Percentiles rank a stretch among this genome's conserved stretches.
Evolutionary conservation across 2,888 invertebrate genomes (phyloP).

Genomic region (Andrena dorsata): DNA sequence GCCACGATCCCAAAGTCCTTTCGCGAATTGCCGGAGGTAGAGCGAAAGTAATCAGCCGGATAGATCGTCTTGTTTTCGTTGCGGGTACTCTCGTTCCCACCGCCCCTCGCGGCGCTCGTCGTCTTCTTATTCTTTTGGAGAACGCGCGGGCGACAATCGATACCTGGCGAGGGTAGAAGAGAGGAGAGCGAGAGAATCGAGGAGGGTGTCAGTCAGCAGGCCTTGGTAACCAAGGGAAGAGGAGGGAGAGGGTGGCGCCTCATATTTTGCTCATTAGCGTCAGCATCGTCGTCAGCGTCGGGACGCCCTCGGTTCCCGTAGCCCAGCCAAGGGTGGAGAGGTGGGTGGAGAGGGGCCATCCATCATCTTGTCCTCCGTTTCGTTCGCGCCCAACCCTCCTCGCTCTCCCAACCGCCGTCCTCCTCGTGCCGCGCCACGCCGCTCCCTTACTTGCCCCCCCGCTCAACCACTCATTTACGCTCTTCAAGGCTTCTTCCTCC

Average conservation of each 20-base stretch:
- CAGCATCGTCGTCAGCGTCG: constrained; percentile 83
- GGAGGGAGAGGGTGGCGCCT: constrained; percentile 78
- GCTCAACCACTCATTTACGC: constrained; percentile 56
- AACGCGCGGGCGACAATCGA: constrained; percentile 80
- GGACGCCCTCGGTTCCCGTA: constrained; percentile 80
- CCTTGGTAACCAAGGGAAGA: constrained; percentile 50
- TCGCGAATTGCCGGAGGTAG: constrained; percentile 9
- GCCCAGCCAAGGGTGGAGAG: constrained; percentile 73
- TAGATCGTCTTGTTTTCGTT: constrained; percentile 73
- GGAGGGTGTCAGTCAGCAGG: constrained; percentile 48
- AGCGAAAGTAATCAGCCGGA: constrained; percentile 80
- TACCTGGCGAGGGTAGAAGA: constrained; percentile 71
- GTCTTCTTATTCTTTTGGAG: constrained; percentile 65
- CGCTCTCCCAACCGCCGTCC: constrained; percentile 42
- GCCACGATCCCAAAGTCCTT: constrained; percentile 17
- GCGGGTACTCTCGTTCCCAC: constrained; percentile 52
- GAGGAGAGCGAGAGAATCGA: constrained; percentile 47
- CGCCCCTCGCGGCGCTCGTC: constrained; percentile 29
- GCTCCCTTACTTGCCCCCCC: constrained; percentile 31
- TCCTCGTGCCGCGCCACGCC: constrained; percentile 42
- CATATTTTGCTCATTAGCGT: constrained; percentile 85
- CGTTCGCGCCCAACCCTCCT: constrained; percentile 66
- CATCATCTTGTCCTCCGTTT: constrained; percentile 84
- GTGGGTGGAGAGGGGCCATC: constrained; percentile 79
- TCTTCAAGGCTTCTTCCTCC: constrained; percentile 24